Evolutionary conservation across 2,113 vertebrate species (phyloP), one percentile per base, ranked within the genome.

Genomic region (Tetrax tetrax): DNA sequence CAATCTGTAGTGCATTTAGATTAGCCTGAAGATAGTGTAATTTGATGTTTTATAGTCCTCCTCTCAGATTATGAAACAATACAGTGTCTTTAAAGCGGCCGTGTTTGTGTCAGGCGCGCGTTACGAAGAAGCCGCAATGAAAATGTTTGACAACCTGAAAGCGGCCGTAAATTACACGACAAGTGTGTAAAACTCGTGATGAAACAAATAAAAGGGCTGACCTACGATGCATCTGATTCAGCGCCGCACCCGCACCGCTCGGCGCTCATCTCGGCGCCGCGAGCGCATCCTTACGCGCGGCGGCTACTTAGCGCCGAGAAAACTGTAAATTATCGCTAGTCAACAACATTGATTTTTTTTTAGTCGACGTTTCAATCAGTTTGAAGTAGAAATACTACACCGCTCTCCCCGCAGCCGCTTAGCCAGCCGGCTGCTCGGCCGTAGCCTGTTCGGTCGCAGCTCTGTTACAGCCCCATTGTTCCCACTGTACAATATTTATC

Each of bases 181-280:
- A 98, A 98, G 98, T 97, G 97, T 97, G 97, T 98, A 98, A 98
- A 98, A 98, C 98, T 98, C 97, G 93, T 98, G 98, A 98, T 98
- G 98, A 97, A 98, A 98, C 98, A 98, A 98, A 98, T 98, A 97
- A 98, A 98, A 98, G 97, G 98, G 97, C 97, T 98, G 98, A 98
- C 98, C 98, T 97, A 97, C 86, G 97, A 97, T 27, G 95, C 93
- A 83, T 97, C 97, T 92, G 97, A 98, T 98, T 97, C 98, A 97
- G 64, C 87, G 57, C 95, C 45, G 95, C 68, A 83, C 95, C 95
- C 59, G 66, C 88, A 94, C 93, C 88, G n/a, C 97, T 94, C 91
- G 4, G 87, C 22, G 69, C 98, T 94, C 95, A 81, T 89, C 96
- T 96, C 83, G 43, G 92, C 65, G 31, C 74, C 3, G 95, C 90